Evolutionary conservation across 2,797 vertebrate species (phyloP).

Genomic region (Cygnus olor): DNA sequence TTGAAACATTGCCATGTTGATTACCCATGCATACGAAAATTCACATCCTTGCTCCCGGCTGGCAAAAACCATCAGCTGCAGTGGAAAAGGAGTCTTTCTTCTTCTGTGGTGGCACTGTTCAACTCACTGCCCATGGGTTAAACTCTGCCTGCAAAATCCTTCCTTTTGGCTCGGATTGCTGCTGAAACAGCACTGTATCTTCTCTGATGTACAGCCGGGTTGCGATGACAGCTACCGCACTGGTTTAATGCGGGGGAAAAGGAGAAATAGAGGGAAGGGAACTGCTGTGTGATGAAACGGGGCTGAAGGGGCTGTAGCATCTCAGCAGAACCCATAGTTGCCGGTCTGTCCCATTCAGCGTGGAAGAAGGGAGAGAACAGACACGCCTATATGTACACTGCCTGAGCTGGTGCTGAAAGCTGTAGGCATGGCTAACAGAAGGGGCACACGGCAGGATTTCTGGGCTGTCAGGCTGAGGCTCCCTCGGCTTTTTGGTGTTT

Average conservation of each 20-base stretch:
- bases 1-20: background rate
- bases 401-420: background rate
- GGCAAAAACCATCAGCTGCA: background rate
- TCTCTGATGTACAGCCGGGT: background rate
- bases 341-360: background rate
- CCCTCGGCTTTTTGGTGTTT: background rate
- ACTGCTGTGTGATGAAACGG: background rate
- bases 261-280: background rate
- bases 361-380: background rate
- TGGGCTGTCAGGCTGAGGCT: background rate
- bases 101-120: background rate
- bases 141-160: conserved; percentile 1
- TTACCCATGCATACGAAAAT: background rate
- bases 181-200: background rate
- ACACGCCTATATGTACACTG: rapidly evolving
- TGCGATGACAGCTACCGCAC: background rate
- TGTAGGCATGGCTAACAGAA: background rate
- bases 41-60: background rate
- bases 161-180: background rate
- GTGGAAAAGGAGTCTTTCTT: background rate
- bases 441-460: background rate
- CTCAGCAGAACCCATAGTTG: background rate
- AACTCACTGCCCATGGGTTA: background rate
- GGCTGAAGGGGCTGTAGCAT: background rate
- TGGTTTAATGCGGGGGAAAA: background rate